A percentile compares a stretch with the other conserved stretches of the same genome.
phyloP scores from a whole-genome alignment of 2,888 invertebrate genomes.

The Apodemia mormo region DNA sequence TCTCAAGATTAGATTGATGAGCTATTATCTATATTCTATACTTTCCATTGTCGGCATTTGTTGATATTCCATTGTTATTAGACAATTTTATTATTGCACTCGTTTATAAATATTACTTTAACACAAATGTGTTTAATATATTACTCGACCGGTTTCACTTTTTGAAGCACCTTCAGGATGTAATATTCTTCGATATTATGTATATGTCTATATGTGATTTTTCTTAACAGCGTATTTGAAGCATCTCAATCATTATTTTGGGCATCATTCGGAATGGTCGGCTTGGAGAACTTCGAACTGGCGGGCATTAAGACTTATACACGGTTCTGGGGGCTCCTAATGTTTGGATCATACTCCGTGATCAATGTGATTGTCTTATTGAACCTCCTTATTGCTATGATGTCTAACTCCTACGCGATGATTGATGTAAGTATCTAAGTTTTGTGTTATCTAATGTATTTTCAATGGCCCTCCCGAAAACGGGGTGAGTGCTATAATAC shows the following conservation, averaged over 20 bases:
- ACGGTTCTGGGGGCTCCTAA: slow-evolving; percentile 96
- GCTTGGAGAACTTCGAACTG: slow-evolving; percentile 95
- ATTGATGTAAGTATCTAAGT: slow-evolving; percentile 89
- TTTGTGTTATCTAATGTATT: not conserved
- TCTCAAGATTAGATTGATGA: too few relatives aligned
- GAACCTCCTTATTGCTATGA: slow-evolving; percentile 99
- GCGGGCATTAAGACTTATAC: slow-evolving; percentile 98
- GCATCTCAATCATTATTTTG: slow-evolving; percentile 98
- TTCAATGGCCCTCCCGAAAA: not conserved
- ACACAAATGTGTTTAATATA: too few relatives aligned
- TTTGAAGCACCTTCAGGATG: too few relatives aligned
- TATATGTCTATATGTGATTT: not conserved
- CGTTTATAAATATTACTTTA: too few relatives aligned
- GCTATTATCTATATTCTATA: too few relatives aligned
- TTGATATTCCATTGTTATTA: too few relatives aligned
- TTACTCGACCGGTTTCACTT: too few relatives aligned
- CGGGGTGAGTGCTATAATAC: too few relatives aligned
- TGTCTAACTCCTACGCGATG: slow-evolving; percentile 99
- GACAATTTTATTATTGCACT: too few relatives aligned
- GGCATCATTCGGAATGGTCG: slow-evolving; percentile 98
- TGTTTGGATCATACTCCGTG: slow-evolving; percentile 98
- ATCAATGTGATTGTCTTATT: slow-evolving; percentile 98
- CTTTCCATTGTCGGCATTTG: too few relatives aligned
- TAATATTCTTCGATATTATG: too few relatives aligned
- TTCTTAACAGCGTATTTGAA: slow-evolving; percentile 90